phyloP scores from a whole-genome alignment of 2,888 invertebrate species.

The Chloroclysta siterata region DNA sequence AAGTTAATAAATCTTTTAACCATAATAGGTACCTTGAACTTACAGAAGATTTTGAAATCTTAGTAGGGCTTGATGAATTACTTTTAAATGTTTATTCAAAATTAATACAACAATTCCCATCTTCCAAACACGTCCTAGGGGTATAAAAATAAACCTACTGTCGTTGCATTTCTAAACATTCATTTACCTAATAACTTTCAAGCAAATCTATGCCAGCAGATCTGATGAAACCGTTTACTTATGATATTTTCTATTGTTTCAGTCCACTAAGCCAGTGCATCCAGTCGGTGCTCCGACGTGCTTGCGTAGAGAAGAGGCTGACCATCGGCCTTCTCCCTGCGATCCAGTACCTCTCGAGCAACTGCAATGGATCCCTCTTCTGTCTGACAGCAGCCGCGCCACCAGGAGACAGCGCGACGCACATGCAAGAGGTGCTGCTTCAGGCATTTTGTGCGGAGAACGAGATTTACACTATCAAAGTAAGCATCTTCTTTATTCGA shows the following conservation, averaged over 20 bases:
- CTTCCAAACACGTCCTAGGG: no score
- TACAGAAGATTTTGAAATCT: no score
- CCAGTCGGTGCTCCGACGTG: slow-evolving; percentile 81
- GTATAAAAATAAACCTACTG: no score
- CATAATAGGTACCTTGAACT: no score
- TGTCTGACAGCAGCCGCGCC: slow-evolving; percentile 88
- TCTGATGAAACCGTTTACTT: slow-evolving; percentile 3
- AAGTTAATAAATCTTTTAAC: no score
- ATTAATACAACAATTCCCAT: no score
- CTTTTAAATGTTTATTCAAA: no score
- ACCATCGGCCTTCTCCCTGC: slow-evolving; percentile 88
- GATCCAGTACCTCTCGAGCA: slow-evolving; percentile 85
- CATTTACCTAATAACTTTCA: neutral
- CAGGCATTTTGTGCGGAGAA: slow-evolving; percentile 93
- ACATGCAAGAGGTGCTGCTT: slow-evolving; percentile 91
- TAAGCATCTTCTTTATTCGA: slow-evolving; percentile 58
- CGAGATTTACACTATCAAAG: slow-evolving; percentile 90
- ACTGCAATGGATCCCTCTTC: slow-evolving; percentile 86
- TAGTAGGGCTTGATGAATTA: no score
- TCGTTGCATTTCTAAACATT: no score
- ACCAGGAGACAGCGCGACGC: slow-evolving; percentile 89
- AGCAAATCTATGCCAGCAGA: neutral
- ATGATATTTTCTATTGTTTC: slow-evolving; percentile 55
- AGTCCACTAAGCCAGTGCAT: slow-evolving; percentile 81
- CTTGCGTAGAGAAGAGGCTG: slow-evolving; percentile 83